phyloP scores from a whole-genome alignment of 2,888 invertebrate genomes.

The Zhengitettix transpicula region DNA sequence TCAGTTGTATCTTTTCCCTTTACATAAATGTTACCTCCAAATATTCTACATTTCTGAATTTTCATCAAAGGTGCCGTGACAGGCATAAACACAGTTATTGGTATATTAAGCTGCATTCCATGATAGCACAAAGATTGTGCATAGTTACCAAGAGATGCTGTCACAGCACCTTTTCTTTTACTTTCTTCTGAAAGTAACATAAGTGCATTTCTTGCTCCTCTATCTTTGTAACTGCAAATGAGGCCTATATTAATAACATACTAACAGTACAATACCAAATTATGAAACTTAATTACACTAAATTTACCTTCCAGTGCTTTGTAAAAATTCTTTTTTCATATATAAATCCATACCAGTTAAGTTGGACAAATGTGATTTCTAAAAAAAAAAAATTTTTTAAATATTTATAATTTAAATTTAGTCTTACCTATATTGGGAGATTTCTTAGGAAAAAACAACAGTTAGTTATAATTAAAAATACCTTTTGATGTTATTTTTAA shows the following conservation, averaged over 20 bases:
- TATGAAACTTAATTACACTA: neutral
- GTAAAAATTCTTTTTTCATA: constrained; percentile 7
- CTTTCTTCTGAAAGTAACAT: constrained; percentile 26
- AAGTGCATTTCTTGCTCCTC: constrained; percentile 34
- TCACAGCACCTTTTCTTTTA: constrained; percentile 29
- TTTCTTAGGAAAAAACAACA: no score
- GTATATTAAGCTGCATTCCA: constrained; percentile 28
- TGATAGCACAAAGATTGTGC: constrained; percentile 37
- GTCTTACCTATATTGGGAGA: no score
- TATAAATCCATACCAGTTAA: constrained; percentile 3
- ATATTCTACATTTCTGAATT: constrained; percentile 27
- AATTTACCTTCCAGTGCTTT: constrained; percentile 1
- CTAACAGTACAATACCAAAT: neutral
- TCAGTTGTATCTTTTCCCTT: constrained; percentile 28
- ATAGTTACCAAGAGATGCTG: constrained; percentile 39
- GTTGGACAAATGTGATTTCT: neutral
- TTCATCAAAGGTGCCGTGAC: constrained; percentile 38
- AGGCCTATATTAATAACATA: neutral
- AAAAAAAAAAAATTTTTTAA: no score
- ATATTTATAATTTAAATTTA: no score
- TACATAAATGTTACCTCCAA: constrained; percentile 33
- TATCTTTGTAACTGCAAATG: constrained; percentile 32
- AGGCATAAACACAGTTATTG: constrained; percentile 38
- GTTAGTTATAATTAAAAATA: no score
- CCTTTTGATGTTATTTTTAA: no score